Base-by-base conservation (phyloP, 64 coral and sea anemone genomes). In the Pocillopora verrucosa region DNA sequence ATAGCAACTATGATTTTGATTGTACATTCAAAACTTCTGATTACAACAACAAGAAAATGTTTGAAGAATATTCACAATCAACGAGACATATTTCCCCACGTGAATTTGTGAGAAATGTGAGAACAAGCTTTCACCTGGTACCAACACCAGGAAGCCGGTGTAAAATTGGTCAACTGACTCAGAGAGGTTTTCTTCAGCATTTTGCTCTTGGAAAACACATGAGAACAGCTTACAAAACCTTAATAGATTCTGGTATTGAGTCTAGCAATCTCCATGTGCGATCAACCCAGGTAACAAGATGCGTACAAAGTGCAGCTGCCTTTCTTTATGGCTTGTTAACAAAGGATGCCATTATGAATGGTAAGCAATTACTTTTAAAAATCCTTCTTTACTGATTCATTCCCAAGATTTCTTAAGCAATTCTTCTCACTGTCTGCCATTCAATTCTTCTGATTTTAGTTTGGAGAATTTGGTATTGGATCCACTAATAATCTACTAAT, bases 301-400 rank as follows among this genome's bases (percentile, higher is more conserved):
- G 90, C 15, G 75, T 92, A 10, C 94, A 96, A 72, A 96, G 90
- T 82, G 87, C 80, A 10, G 94, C 87, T 57, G 94, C 94, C 38
- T 96, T 96, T 25, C 30, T 96, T 24, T 92, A 76, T 87, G 94
- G 94, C 36, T 74, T 96, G 57, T 82, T 96, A 72, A 89, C 87
- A 5, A 79, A 89, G 60, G 80, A 80, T 51, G 74, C 75, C 14
- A 84, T 89, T 12, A 80, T 22, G 34, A 92, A 73, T 76, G 90
- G 89, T 88, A 78, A 75, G 75, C 59, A 4, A 12, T 17, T 38
- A 77, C 30, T 37, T 13, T 64, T 13, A 19, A 64, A 3, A 4
- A 64, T 13, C 20, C 14, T 64, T 64, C 14, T 13, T 19, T 19
- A 6, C 16, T 65, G 16, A 16, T 19, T 19, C 16, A 65, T 65